Evolutionary conservation across 2,888 invertebrate species (phyloP).

Genomic region (Tetragonisca angustula): DNA sequence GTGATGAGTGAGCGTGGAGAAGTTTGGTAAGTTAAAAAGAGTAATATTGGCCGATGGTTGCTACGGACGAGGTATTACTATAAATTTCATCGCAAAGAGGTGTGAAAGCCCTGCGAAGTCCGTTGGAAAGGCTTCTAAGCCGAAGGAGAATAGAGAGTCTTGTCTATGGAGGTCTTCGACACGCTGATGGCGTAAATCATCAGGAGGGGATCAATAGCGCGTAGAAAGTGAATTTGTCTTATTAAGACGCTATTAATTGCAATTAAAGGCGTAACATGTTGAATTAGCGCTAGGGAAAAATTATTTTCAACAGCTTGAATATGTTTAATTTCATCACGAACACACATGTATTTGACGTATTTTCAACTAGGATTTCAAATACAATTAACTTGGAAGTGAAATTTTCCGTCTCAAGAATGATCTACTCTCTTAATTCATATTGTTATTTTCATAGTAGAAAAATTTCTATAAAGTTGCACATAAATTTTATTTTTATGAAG

Average conservation of each 20-base stretch:
- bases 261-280: too few relatives aligned
- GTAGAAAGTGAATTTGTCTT: not conserved
- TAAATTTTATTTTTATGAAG: too few relatives aligned
- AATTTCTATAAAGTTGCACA: too few relatives aligned
- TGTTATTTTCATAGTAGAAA: too few relatives aligned
- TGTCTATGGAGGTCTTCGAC: constrained; percentile 29
- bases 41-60: not conserved
- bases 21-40: not conserved
- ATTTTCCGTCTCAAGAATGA: too few relatives aligned
- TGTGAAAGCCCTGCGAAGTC: constrained; percentile 19
- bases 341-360: too few relatives aligned
- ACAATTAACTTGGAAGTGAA: too few relatives aligned
- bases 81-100: constrained; percentile 12
- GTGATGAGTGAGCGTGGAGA: not conserved
- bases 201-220: constrained; percentile 11
- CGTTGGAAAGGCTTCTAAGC: constrained; percentile 18
- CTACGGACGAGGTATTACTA: not conserved
- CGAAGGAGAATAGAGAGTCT: constrained; percentile 1
- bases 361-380: too few relatives aligned
- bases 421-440: too few relatives aligned
- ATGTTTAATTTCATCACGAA: too few relatives aligned
- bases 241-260: not conserved
- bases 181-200: constrained; percentile 43
- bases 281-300: not conserved
- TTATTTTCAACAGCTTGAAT: not conserved